These are phyloP conservation scores for Darevskia mixta DNA, from an alignment of 2,797 vertebrate species.

Conservation along the genomic window DNA sequence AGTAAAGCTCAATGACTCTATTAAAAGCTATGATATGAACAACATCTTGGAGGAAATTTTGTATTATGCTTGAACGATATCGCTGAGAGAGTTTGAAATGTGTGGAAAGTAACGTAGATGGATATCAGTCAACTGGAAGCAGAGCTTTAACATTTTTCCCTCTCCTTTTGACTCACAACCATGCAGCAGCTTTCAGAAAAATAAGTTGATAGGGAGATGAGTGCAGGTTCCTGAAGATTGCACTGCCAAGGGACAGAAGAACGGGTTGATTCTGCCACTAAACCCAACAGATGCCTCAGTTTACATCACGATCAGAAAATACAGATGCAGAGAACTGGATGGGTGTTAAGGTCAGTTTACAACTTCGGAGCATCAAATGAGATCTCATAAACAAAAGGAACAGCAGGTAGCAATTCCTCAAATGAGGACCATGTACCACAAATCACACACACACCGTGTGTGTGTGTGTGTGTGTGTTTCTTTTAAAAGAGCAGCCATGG, in stretches of 20 bases:
- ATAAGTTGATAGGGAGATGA: neutral
- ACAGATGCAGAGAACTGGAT: neutral
- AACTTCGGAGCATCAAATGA: neutral
- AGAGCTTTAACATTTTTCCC: constrained; percentile 16
- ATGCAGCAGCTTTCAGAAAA: neutral
- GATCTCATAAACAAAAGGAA: neutral
- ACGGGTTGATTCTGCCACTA: neutral
- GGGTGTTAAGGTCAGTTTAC: neutral
- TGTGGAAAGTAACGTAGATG: constrained; percentile 9
- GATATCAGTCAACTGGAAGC: constrained; percentile 45
- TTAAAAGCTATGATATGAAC: constrained; percentile 61
- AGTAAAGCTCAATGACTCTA: constrained; percentile 67
- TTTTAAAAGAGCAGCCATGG: neutral
- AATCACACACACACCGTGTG: neutral
- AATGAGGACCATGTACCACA: neutral
- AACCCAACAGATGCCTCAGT: neutral
- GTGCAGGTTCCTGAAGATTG: neutral
- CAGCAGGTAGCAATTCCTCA: too few relatives aligned
- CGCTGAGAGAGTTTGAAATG: constrained; percentile 35
- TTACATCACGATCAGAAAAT: neutral
- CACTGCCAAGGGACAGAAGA: neutral
- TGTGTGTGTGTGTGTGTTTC: neutral
- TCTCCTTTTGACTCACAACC: neutral
- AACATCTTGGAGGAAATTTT: constrained; percentile 68
- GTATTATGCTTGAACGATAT: constrained; percentile 52